Evolutionary conservation across 2,888 invertebrate species (phyloP).

Genomic region (Brachylomia viminalis): DNA sequence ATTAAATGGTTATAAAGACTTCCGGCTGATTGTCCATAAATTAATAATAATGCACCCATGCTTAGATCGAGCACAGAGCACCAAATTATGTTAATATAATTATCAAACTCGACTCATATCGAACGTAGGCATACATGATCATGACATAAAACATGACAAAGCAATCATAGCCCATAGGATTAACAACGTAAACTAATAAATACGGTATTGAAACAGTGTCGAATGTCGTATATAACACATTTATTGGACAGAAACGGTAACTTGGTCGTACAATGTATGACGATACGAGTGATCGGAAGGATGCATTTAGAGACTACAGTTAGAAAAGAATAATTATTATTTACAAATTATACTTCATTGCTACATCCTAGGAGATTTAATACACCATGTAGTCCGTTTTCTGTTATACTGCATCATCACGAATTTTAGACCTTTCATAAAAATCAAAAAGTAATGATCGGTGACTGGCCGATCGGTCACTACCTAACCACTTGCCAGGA

Average conservation of each 20-base stretch:
- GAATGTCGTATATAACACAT: slow-evolving; percentile 36
- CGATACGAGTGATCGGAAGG: not conserved
- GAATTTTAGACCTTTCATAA: not conserved
- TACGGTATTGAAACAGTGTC: slow-evolving; percentile 42
- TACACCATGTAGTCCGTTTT: not conserved
- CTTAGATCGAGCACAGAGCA: not conserved
- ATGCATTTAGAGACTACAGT: not conserved
- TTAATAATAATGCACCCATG: not conserved
- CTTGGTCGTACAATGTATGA: slow-evolving; percentile 9
- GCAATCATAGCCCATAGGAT: not conserved
- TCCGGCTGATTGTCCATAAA: too few relatives aligned
- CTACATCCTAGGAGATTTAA: not conserved
- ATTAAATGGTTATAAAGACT: too few relatives aligned
- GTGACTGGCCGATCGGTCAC: not conserved
- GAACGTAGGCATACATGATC: slow-evolving; percentile 19
- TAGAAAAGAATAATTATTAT: not conserved
- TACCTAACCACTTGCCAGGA: not conserved
- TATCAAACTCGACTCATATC: not conserved
- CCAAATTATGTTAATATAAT: not conserved
- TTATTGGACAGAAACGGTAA: not conserved
- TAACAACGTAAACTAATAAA: slow-evolving; percentile 27
- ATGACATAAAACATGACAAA: slow-evolving; percentile 29
- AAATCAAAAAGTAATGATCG: not conserved
- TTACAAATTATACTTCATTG: not conserved
- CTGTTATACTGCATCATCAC: not conserved